phyloP scores from a whole-genome alignment of 2,888 invertebrate species.

The Lagria hirta region DNA sequence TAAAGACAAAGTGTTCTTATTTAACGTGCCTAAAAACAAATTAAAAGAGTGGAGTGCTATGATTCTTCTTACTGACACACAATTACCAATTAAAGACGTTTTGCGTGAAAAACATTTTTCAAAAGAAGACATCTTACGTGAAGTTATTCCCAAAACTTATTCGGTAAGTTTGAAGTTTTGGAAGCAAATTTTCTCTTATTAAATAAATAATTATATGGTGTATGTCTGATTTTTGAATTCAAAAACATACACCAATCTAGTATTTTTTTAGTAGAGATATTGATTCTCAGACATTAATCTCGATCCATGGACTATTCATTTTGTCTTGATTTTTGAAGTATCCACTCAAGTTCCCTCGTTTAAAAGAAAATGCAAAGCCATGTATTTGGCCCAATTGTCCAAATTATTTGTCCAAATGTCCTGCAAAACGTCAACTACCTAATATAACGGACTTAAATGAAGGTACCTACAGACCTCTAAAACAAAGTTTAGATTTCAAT shows the following conservation, averaged over 20 bases:
- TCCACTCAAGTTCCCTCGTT: neutral
- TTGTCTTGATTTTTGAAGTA: neutral
- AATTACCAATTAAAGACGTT: neutral
- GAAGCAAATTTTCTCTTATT: neutral
- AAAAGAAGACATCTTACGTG: constrained; percentile 2
- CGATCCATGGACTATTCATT: no score
- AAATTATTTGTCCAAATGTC: no score
- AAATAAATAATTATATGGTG: neutral
- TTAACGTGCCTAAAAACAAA: constrained; percentile 1
- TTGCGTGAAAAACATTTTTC: constrained; percentile 5
- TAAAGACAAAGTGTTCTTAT: neutral
- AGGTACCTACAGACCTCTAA: no score
- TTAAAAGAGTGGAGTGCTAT: neutral
- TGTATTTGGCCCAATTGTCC: no score
- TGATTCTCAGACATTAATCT: no score
- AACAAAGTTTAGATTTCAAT: no score
- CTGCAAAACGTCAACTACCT: no score
- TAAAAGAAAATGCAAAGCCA: neutral
- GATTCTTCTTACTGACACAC: constrained; percentile 1
- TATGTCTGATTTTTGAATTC: neutral
- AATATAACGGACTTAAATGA: no score
- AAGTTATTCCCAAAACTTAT: constrained; percentile 1
- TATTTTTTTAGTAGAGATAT: no score
- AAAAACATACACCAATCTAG: no score
- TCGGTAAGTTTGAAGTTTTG: constrained; percentile 2